Evolutionary conservation across 2,888 invertebrate genomes (phyloP).

Genomic region (Microctonus brassicae): DNA sequence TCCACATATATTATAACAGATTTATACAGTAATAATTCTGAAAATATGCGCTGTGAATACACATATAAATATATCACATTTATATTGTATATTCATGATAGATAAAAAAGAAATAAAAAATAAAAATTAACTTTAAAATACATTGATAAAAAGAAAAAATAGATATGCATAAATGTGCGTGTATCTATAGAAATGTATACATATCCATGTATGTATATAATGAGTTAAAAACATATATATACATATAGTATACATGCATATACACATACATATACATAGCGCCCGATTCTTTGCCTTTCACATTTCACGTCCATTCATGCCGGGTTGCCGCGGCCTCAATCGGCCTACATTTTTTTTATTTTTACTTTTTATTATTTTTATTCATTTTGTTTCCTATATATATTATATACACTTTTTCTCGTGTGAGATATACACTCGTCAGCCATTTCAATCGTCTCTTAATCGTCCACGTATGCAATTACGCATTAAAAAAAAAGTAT

Average conservation of each 20-base stretch:
- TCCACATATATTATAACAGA: too few species aligned
- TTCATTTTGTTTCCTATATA: neutral
- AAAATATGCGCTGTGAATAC: too few species aligned
- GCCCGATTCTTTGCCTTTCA: conserved; percentile 43
- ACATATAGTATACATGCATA: too few species aligned
- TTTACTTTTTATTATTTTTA: conserved; percentile 17
- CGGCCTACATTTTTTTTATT: conserved; percentile 42
- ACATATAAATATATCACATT: too few species aligned
- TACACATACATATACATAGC: too few species aligned
- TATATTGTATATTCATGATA: too few species aligned
- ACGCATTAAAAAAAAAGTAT: neutral
- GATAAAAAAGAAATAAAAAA: conserved; percentile 19
- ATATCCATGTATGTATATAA: neutral
- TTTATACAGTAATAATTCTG: too few species aligned
- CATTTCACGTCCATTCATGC: conserved; percentile 48
- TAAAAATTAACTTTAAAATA: conserved; percentile 6
- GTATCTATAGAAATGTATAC: neutral
- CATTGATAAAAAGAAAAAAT: conserved; percentile 29
- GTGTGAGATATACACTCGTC: conserved; percentile 23
- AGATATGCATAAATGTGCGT: conserved; percentile 18
- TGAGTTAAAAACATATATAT: too few species aligned
- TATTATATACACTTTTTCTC: conserved; percentile 17
- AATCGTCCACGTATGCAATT: neutral
- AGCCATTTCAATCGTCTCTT: neutral
- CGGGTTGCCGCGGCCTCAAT: conserved; percentile 44